Percentiles rank a stretch among this genome's conserved stretches.
phyloP scores from a whole-genome alignment of 2,113 vertebrate genomes.

The Myrmophylax atrothorax region DNA sequence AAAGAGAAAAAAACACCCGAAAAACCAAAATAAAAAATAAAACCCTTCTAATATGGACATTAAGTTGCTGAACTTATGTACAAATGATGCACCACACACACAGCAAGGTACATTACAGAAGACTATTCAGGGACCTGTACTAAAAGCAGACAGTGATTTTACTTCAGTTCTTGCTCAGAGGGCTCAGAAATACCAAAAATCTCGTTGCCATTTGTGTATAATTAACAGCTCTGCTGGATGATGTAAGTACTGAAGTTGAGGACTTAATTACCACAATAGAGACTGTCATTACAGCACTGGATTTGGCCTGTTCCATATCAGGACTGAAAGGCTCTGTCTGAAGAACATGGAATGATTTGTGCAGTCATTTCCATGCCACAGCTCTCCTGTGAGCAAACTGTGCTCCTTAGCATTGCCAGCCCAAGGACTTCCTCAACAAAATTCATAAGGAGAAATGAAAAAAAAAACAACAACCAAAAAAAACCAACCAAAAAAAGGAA shows the following conservation, averaged over 20 bases:
- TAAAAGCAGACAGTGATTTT: slow-evolving; percentile 10
- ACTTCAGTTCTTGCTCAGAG: neutral
- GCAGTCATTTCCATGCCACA: neutral
- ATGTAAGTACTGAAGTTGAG: neutral
- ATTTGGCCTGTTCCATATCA: neutral
- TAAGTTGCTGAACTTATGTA: neutral
- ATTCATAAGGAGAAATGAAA: neutral
- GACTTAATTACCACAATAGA: slow-evolving; percentile 5
- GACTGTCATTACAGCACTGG: neutral
- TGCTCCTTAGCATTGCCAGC: neutral
- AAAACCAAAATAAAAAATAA: neutral
- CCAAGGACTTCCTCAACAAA: neutral
- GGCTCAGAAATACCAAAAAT: slow-evolving; percentile 23
- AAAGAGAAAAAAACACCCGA: neutral
- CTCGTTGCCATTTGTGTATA: neutral
- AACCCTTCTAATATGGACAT: neutral
- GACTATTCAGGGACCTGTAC: neutral
- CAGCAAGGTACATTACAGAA: neutral
- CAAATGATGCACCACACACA: neutral
- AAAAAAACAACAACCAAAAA: neutral
- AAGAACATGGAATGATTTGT: neutral
- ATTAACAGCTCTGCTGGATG: neutral
- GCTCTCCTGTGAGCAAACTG: neutral
- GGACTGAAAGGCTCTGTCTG: neutral
- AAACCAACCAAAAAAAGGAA: neutral